Evolutionary conservation across 2,888 invertebrate species (phyloP).

Genomic region (Caenorhabditis doughertyi): DNA sequence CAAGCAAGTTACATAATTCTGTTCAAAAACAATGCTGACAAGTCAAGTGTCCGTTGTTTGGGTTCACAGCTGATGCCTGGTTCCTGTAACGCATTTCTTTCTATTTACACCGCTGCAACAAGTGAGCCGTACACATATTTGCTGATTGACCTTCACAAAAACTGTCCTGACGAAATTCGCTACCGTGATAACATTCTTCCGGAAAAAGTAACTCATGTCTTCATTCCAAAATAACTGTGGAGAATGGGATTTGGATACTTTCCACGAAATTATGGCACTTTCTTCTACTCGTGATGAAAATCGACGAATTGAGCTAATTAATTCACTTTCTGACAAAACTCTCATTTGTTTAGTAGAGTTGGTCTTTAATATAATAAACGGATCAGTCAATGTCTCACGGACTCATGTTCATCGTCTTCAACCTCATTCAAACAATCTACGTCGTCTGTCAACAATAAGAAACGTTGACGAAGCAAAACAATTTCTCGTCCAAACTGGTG

Average conservation of each 20-base stretch:
- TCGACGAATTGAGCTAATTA: background rate
- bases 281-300: background rate
- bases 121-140: background rate
- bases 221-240: background rate
- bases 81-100: slow-evolving; percentile 1
- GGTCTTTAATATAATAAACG: background rate
- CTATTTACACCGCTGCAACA: slow-evolving; percentile 14
- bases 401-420: background rate
- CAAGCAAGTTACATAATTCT: slow-evolving; percentile 35
- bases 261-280: background rate
- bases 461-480: slow-evolving; percentile 5
- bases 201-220: too few relatives aligned
- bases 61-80: slow-evolving; percentile 21
- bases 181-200: slow-evolving; percentile 22
- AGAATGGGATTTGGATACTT: slow-evolving; percentile 7
- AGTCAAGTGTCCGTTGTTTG: slow-evolving; percentile 32
- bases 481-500: slow-evolving; percentile 31
- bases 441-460: background rate
- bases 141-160: slow-evolving; percentile 23
- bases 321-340: background rate
- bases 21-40: slow-evolving; percentile 36
- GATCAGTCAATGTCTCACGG: background rate
- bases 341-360: slow-evolving; percentile 6
- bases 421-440: background rate
- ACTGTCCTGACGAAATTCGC: slow-evolving; percentile 33